A percentile compares a stretch with the other conserved stretches of the same genome.
phyloP scores from a whole-genome alignment of 2,797 vertebrate genomes.

The Gymnocypris eckloni region DNA sequence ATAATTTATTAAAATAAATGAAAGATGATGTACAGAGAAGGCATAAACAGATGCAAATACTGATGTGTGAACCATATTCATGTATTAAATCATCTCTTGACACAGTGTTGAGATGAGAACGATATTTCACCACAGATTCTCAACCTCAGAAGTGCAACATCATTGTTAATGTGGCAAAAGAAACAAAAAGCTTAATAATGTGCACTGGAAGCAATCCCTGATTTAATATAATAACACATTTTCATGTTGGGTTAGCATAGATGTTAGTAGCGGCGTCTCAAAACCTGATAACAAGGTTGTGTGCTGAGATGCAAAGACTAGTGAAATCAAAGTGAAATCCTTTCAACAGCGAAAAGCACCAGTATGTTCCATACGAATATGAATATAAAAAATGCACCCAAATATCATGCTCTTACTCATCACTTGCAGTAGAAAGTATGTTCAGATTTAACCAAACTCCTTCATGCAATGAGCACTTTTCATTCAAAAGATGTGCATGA shows the following conservation, averaged over 20 bases:
- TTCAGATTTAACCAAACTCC: background rate
- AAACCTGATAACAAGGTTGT: too few species aligned
- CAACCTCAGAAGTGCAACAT: background rate
- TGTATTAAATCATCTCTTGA: background rate
- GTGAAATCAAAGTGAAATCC: background rate
- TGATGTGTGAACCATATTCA: background rate
- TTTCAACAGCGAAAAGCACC: background rate
- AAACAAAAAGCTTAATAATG: background rate
- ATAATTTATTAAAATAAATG: slow-evolving; percentile 50
- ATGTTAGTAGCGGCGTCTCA: background rate
- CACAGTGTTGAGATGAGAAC: background rate
- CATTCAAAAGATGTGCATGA: background rate
- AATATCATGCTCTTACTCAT: background rate
- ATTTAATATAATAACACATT: background rate
- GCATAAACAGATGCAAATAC: background rate
- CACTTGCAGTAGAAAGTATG: background rate
- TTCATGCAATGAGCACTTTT: background rate
- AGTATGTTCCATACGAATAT: background rate
- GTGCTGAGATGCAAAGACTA: too few species aligned
- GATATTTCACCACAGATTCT: background rate
- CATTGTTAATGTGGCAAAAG: background rate
- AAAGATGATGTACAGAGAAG: slow-evolving; percentile 6
- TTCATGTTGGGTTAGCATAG: background rate
- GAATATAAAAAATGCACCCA: background rate
- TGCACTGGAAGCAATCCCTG: background rate